Conservation (phyloP, 2,113 vertebrate genomes). For the Steatornis caripensis region DNA sequence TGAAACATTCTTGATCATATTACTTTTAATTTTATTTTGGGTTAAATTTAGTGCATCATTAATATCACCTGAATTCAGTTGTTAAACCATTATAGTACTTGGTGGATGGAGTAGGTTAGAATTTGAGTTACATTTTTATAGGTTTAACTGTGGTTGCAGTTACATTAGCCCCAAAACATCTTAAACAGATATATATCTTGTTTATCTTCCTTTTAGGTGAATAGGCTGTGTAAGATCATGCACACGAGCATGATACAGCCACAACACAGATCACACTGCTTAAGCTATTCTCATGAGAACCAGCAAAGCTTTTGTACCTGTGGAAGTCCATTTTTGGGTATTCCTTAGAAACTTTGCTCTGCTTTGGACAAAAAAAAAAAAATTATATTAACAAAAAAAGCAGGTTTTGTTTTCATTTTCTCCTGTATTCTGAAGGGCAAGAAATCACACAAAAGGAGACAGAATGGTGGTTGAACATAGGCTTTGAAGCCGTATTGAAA, state of each 20-base stretch:
- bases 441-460: neutral
- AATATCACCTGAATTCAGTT: neutral
- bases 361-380: neutral
- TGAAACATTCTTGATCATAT: neutral
- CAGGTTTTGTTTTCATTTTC: neutral
- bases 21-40: neutral
- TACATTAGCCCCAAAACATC: neutral
- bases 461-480: neutral
- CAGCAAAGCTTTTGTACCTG: neutral
- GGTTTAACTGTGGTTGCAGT: neutral
- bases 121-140: neutral
- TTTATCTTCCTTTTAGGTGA: neutral
- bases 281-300: neutral
- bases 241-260: neutral
- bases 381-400: neutral
- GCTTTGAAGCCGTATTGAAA: conserved; percentile 40
- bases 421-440: neutral
- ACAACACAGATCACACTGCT: neutral
- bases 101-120: neutral
- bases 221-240: neutral
- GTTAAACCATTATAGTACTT: neutral
- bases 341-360: neutral
- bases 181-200: neutral
- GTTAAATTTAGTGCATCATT: neutral
- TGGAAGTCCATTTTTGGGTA: neutral